Conservation (phyloP, 2,797 vertebrate species). For the Sebastes minor region DNA sequence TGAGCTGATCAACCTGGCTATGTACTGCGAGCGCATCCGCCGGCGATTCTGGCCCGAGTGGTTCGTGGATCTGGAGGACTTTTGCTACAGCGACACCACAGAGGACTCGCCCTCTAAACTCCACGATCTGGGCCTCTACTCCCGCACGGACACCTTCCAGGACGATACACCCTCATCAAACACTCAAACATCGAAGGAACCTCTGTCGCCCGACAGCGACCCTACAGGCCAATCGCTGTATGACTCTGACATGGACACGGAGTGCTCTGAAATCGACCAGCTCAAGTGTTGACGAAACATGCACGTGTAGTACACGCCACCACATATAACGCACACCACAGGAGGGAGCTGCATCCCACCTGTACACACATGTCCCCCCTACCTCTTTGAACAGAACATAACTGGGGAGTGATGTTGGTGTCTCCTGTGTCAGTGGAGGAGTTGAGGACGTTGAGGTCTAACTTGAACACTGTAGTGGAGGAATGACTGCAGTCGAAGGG, state of each 20-base stretch:
- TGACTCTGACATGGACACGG: slow-evolving; percentile 97
- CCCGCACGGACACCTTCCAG: slow-evolving; percentile 91
- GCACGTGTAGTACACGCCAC: slow-evolving; percentile 1
- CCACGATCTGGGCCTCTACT: slow-evolving; percentile 93
- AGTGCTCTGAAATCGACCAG: slow-evolving; percentile 91
- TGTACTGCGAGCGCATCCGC: slow-evolving; percentile 98
- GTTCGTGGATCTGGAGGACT: slow-evolving; percentile 92
- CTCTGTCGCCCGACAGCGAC: slow-evolving; percentile 90
- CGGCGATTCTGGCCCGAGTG: slow-evolving; percentile 98
- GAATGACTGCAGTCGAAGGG: not conserved
- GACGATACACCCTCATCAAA: slow-evolving; percentile 87
- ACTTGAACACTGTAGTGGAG: slow-evolving; percentile 21
- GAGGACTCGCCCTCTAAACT: slow-evolving; percentile 88
- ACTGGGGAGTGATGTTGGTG: slow-evolving; percentile 3
- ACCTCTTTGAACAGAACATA: slow-evolving; percentile 32
- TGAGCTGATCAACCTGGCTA: slow-evolving; percentile 97
- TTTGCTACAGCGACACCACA: slow-evolving; percentile 87
- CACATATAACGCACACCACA: slow-evolving; percentile 17
- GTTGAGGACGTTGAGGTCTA: slow-evolving; percentile 10
- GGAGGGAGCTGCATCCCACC: slow-evolving; percentile 27
- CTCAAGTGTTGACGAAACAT: slow-evolving; percentile 83
- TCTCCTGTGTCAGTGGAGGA: slow-evolving; percentile 4
- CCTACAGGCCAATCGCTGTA: slow-evolving; percentile 94
- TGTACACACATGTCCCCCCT: slow-evolving; percentile 19
- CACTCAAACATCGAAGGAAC: slow-evolving; percentile 75